Percentiles rank a stretch among this genome's conserved stretches.
These are phyloP conservation scores for Australoheros facetus DNA, from an alignment of 2,797 vertebrate species.

Conservation along the genomic window DNA sequence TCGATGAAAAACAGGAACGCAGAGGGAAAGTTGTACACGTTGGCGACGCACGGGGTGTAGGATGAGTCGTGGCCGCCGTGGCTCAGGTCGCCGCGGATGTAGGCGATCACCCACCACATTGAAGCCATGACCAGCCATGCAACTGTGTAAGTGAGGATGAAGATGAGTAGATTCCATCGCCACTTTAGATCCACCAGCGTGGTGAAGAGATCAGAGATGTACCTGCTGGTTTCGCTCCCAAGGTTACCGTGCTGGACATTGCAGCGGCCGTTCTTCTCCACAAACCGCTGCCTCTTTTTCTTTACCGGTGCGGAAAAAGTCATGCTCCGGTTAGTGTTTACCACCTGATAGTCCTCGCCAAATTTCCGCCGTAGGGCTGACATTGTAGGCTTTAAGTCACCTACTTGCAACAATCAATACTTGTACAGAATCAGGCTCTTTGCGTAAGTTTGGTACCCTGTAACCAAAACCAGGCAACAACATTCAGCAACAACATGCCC, in stretches of 20 bases:
- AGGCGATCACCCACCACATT: constrained; percentile 94
- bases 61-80: constrained; percentile 76
- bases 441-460: constrained; percentile 59
- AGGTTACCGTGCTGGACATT: constrained; percentile 94
- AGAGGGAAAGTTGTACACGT: constrained; percentile 93
- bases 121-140: constrained; percentile 95
- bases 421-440: constrained; percentile 46
- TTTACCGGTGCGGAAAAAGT: constrained; percentile 80
- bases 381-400: constrained; percentile 68
- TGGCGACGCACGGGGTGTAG: constrained; percentile 89
- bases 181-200: constrained; percentile 93
- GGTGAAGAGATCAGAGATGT: constrained; percentile 91
- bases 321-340: constrained; percentile 74
- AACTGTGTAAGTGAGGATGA: constrained; percentile 90
- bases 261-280: constrained; percentile 94
- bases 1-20: constrained; percentile 94
- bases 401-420: constrained; percentile 8
- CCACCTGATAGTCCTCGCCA: constrained; percentile 89
- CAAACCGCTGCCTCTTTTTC: constrained; percentile 89
- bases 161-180: constrained; percentile 94
- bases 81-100: constrained; percentile 88
- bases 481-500: constrained; percentile 36
- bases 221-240: constrained; percentile 89
- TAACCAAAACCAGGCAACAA: constrained; percentile 28
- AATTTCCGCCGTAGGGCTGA: constrained; percentile 87